phyloP scores from a whole-genome alignment of 2,797 vertebrate species.

The Gymnocypris eckloni region DNA sequence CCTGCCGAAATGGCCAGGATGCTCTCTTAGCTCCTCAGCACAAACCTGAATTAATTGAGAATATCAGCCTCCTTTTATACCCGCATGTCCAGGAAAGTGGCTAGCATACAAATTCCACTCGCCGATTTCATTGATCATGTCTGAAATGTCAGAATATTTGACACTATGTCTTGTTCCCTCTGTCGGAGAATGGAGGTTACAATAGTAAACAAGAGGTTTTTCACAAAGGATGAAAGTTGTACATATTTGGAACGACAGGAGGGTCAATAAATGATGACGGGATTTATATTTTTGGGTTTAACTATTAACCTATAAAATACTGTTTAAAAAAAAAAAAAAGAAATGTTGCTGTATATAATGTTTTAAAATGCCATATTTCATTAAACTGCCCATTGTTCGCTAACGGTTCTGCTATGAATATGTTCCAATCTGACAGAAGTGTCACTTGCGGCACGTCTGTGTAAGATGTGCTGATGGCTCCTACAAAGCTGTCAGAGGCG shows the following conservation, averaged over 20 bases:
- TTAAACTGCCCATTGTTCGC: conserved; percentile 30
- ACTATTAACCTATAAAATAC: neutral
- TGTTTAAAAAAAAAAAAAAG: too few relatives aligned
- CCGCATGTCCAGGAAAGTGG: too few relatives aligned
- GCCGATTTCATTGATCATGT: neutral
- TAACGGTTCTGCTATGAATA: conserved; percentile 26
- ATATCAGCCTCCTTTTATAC: too few relatives aligned
- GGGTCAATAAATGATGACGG: neutral
- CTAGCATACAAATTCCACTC: neutral
- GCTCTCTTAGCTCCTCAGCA: too few relatives aligned
- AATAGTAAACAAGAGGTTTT: too few relatives aligned
- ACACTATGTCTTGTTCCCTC: neutral
- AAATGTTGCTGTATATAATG: neutral
- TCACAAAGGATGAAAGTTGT: too few relatives aligned
- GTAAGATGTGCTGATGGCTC: conserved; percentile 76
- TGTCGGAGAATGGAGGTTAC: too few relatives aligned
- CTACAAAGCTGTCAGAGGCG: conserved; percentile 75
- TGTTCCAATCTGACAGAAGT: conserved; percentile 53
- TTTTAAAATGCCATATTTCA: neutral
- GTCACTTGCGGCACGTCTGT: conserved; percentile 47
- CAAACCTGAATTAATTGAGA: too few relatives aligned
- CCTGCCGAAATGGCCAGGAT: too few relatives aligned
- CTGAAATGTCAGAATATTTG: neutral
- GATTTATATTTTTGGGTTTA: neutral
- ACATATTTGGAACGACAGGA: too few relatives aligned